A percentile compares a stretch with the other conserved stretches of the same genome.
These are phyloP conservation scores for Proisotoma minuta DNA, from an alignment of 2,888 invertebrate genomes.

Conservation along the genomic window DNA sequence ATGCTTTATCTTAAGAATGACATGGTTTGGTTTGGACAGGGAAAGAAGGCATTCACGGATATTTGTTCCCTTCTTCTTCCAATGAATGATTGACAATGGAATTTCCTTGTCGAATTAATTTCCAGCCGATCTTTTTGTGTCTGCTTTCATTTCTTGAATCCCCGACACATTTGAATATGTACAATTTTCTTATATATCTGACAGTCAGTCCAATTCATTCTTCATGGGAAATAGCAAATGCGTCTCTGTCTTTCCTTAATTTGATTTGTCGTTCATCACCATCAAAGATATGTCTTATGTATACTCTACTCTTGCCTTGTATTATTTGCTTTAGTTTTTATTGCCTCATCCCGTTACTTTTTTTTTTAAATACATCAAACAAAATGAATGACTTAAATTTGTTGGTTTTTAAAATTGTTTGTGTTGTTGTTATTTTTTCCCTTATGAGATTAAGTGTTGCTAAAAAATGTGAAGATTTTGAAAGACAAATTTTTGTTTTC, in stretches of 20 bases:
- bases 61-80: conserved; percentile 12
- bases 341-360: no score
- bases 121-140: conserved; percentile 41
- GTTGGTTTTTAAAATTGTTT: no score
- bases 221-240: conserved; percentile 8
- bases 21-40: conserved; percentile 9
- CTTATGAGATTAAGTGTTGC: no score
- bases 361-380: no score
- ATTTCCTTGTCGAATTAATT: conserved; percentile 48
- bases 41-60: conserved; percentile 4
- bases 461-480: no score
- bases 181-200: conserved; percentile 1
- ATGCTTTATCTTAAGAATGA: conserved; percentile 15
- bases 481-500: no score
- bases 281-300: no score
- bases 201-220: conserved; percentile 1
- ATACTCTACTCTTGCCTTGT: no score
- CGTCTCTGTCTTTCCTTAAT: conserved; percentile 27
- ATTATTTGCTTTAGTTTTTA: no score
- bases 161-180: conserved; percentile 10
- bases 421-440: no score
- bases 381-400: no score
- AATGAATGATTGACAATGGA: conserved; percentile 49
- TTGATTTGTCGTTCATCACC: conserved; percentile 41
- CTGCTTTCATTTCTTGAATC: conserved; percentile 7